Evolutionary conservation across 2,888 invertebrate species (phyloP).

Genomic region (Parnassius smintheus): DNA sequence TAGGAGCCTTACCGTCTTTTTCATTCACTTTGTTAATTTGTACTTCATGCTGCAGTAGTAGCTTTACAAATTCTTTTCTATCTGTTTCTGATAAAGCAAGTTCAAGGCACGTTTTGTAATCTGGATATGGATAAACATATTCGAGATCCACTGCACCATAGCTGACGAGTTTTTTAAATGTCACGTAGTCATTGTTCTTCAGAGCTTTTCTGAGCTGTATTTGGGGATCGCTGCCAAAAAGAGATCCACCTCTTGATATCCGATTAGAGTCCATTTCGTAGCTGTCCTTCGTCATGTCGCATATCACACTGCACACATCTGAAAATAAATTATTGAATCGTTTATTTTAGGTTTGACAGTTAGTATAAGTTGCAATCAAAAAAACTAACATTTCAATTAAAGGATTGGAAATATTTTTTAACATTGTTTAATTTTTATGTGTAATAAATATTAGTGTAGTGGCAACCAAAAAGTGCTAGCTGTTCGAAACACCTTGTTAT

Average conservation of each 20-base stretch:
- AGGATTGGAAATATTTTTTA: background rate
- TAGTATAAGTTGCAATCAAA: background rate
- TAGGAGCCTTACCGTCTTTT: slow-evolving; percentile 80
- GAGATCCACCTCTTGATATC: slow-evolving; percentile 64
- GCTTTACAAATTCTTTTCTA: slow-evolving; percentile 77
- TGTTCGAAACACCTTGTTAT: slow-evolving; percentile 1
- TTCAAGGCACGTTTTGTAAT: slow-evolving; percentile 82
- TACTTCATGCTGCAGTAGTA: slow-evolving; percentile 82
- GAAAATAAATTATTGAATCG: slow-evolving; percentile 46
- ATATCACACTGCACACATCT: slow-evolving; percentile 66
- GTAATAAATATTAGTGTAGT: too few species aligned
- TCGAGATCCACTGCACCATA: slow-evolving; percentile 76
- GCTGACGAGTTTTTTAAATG: slow-evolving; percentile 75
- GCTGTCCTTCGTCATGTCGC: slow-evolving; percentile 66
- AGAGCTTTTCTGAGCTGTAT: slow-evolving; percentile 75
- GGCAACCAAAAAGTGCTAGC: too few species aligned
- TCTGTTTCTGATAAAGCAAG: slow-evolving; percentile 77
- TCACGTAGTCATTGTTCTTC: slow-evolving; percentile 71
- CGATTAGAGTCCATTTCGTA: slow-evolving; percentile 73
- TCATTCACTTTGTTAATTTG: slow-evolving; percentile 81
- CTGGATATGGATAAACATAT: slow-evolving; percentile 78
- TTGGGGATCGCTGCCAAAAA: slow-evolving; percentile 73
- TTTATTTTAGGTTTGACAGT: slow-evolving; percentile 39
- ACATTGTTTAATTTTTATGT: background rate
- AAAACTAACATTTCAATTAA: background rate